phyloP scores from a whole-genome alignment of 2,113 vertebrate genomes.

The Hucho hucho region DNA sequence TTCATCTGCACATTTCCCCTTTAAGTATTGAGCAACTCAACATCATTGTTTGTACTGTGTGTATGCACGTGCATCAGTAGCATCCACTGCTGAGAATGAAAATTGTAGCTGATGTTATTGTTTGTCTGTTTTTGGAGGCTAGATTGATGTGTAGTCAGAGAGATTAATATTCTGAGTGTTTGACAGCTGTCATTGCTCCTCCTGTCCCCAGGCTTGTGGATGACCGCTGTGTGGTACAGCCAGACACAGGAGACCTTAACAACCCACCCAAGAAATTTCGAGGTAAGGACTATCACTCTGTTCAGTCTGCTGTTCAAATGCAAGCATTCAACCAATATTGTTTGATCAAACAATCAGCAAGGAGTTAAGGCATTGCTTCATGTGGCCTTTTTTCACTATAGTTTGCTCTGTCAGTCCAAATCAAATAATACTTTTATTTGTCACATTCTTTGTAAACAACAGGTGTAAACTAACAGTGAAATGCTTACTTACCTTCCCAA shows the following conservation, averaged over 20 bases:
- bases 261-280: slow-evolving; percentile 98
- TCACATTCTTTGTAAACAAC: too few species aligned
- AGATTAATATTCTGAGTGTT: not conserved
- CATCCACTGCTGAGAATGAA: not conserved
- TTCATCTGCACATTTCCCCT: too few species aligned
- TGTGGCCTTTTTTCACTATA: too few species aligned
- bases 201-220: slow-evolving; percentile 87
- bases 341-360: too few species aligned
- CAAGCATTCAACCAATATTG: too few species aligned
- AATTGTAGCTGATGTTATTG: not conserved
- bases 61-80: not conserved
- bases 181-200: slow-evolving; percentile 20
- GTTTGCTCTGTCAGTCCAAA: too few species aligned
- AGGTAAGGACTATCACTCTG: slow-evolving; percentile 74
- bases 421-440: too few species aligned
- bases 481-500: too few species aligned
- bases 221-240: slow-evolving; percentile 96
- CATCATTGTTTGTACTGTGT: not conserved
- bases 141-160: not conserved
- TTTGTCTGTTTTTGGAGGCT: not conserved
- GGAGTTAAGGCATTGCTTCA: too few species aligned
- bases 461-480: too few species aligned
- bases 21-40: not conserved
- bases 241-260: slow-evolving; percentile 95
- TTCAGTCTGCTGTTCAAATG: not conserved